These are phyloP conservation scores for Typhlichthys subterraneus DNA, from an alignment of 2,797 vertebrate species.

Conservation along the genomic window DNA sequence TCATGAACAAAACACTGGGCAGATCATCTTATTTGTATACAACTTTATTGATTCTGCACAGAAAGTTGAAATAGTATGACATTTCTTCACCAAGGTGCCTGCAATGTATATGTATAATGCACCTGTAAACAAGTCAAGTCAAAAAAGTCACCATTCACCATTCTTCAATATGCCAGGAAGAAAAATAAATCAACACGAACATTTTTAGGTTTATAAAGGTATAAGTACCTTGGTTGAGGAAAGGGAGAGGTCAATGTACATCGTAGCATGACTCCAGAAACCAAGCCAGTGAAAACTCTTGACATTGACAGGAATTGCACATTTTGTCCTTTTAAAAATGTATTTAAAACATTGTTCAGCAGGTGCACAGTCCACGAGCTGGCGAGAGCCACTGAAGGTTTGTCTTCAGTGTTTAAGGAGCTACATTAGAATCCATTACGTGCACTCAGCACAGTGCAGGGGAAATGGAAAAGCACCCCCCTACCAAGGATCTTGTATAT, in stretches of 20 bases:
- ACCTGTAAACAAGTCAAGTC: constrained; percentile 66
- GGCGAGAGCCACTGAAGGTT: constrained; percentile 12
- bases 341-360: constrained; percentile 13
- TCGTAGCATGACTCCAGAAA: constrained; percentile 32
- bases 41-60: constrained; percentile 57
- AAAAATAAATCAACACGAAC: constrained; percentile 30
- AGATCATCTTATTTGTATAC: constrained; percentile 71
- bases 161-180: constrained; percentile 44
- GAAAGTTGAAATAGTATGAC: constrained; percentile 59
- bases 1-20: neutral
- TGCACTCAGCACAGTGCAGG: constrained; percentile 46
- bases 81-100: constrained; percentile 67
- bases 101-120: constrained; percentile 50
- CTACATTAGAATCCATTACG: constrained; percentile 56
- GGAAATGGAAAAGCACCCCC: constrained; percentile 15
- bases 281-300: constrained; percentile 17
- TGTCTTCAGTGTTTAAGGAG: constrained; percentile 36
- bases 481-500: constrained; percentile 6
- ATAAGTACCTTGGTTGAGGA: constrained; percentile 44
- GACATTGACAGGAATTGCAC: constrained; percentile 54
- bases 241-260: constrained; percentile 3
- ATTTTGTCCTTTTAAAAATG: constrained; percentile 24
- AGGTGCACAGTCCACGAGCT: constrained; percentile 14
- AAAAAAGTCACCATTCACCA: constrained; percentile 71
- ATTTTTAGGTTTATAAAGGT: constrained; percentile 62